Percentiles rank a stretch among this genome's conserved stretches.
phyloP scores from a whole-genome alignment of 2,888 invertebrate species.

The Campaea margaritaria region DNA sequence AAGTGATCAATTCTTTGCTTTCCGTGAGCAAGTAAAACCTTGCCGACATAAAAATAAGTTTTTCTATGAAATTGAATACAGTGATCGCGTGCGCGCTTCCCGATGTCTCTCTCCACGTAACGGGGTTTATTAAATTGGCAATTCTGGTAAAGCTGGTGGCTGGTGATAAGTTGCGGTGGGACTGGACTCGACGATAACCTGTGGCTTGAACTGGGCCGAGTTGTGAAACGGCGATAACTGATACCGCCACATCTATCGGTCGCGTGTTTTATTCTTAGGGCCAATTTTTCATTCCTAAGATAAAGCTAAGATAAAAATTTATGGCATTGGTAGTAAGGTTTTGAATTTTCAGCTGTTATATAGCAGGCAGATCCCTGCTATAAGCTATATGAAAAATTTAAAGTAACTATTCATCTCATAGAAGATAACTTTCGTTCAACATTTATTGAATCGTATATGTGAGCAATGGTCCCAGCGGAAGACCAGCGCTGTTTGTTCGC shows the following conservation, averaged over 20 bases:
- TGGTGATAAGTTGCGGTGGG: constrained; percentile 63
- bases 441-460: too few relatives aligned
- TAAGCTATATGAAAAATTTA: too few relatives aligned
- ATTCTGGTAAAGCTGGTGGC: constrained; percentile 55
- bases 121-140: constrained; percentile 72
- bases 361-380: too few relatives aligned
- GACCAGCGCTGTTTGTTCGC: too few relatives aligned
- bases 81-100: constrained; percentile 68
- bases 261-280: constrained; percentile 39
- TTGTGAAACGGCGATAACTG: constrained; percentile 53
- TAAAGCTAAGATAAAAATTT: too few relatives aligned
- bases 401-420: too few relatives aligned
- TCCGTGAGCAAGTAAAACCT: constrained; percentile 66
- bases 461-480: too few relatives aligned
- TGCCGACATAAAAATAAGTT: constrained; percentile 73
- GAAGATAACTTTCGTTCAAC: too few relatives aligned
- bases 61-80: constrained; percentile 79
- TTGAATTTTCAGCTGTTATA: too few relatives aligned
- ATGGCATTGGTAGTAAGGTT: too few relatives aligned
- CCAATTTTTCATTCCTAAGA: too few relatives aligned
- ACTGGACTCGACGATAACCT: constrained; percentile 70
- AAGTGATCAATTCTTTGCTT: constrained; percentile 64
- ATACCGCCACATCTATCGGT: constrained; percentile 52
- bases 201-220: constrained; percentile 53
- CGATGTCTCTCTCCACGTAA: constrained; percentile 74